phyloP scores from a whole-genome alignment of 2,888 invertebrate species.

The Rhamphomyia laevipes region DNA sequence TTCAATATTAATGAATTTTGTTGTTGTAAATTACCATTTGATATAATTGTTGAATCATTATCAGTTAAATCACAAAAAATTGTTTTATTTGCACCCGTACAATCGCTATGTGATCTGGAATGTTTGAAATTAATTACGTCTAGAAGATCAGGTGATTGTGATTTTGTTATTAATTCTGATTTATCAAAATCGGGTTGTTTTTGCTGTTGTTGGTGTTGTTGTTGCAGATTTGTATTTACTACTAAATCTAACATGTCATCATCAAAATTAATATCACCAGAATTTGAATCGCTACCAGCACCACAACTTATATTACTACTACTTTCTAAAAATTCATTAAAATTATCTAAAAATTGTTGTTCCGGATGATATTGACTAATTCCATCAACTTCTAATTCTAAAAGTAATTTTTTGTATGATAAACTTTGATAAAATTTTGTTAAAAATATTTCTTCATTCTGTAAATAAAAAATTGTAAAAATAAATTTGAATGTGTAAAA shows the following conservation, averaged over 20 bases:
- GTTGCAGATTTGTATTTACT: slow-evolving; percentile 1
- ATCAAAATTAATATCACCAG: slow-evolving; percentile 17
- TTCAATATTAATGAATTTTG: not conserved
- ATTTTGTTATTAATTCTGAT: not conserved
- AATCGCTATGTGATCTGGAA: slow-evolving; percentile 20
- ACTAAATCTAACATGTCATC: slow-evolving; percentile 12
- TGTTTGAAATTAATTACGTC: slow-evolving; percentile 15
- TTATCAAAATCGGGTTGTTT: not conserved
- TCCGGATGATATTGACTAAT: slow-evolving; percentile 7
- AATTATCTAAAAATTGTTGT: slow-evolving; percentile 6
- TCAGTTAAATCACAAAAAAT: slow-evolving; percentile 8
- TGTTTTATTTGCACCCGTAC: slow-evolving; percentile 14
- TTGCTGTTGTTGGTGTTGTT: not conserved
- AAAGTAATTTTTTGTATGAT: slow-evolving; percentile 16
- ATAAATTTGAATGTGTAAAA: not conserved
- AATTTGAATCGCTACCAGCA: slow-evolving; percentile 16
- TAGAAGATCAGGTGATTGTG: slow-evolving; percentile 10
- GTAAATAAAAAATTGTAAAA: not conserved
- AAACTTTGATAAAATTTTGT: slow-evolving; percentile 19
- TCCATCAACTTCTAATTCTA: slow-evolving; percentile 17
- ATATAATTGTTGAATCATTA: not conserved
- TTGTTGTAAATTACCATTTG: not conserved
- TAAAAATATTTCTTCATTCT: slow-evolving; percentile 20
- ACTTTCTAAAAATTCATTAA: slow-evolving; percentile 10
- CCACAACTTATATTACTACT: slow-evolving; percentile 15